Conservation (phyloP, 2,888 invertebrate genomes). For the Julus scanicus region DNA sequence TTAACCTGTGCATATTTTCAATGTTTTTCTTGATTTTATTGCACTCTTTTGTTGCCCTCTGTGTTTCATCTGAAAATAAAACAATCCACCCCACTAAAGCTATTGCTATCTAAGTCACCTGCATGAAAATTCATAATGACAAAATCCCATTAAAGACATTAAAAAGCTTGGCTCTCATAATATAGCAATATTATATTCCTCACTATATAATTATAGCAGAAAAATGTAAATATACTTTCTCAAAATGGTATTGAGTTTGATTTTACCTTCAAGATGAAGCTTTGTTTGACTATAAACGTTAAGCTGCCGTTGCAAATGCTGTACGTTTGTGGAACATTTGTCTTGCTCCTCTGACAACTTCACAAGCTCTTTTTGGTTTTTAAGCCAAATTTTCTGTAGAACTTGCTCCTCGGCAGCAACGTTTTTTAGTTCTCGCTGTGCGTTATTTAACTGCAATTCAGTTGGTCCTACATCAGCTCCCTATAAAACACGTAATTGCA, state of each 20-base stretch:
- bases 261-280: conserved; percentile 34
- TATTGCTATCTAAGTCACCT: too few species aligned
- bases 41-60: conserved; percentile 18
- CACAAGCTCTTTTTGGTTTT: conserved; percentile 48
- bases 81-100: background rate
- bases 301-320: conserved; percentile 47
- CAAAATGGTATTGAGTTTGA: background rate
- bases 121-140: too few species aligned
- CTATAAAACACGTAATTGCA: too few species aligned
- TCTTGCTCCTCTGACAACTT: conserved; percentile 32
- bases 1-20: conserved; percentile 41
- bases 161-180: too few species aligned
- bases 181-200: too few species aligned
- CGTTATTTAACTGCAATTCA: conserved; percentile 46
- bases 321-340: background rate
- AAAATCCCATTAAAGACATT: too few species aligned
- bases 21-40: conserved; percentile 32
- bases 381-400: conserved; percentile 38
- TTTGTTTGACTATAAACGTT: conserved; percentile 51
- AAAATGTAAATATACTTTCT: too few species aligned
- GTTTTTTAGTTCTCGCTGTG: conserved; percentile 29
- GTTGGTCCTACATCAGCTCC: conserved; percentile 2
- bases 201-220: background rate
- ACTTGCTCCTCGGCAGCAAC: background rate
- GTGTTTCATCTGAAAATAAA: conserved; percentile 46